A percentile compares a stretch with the other conserved stretches of the same genome.
Conservation (phyloP, 92 coral and sea anemone species). For the Zoanthus gigantus region DNA sequence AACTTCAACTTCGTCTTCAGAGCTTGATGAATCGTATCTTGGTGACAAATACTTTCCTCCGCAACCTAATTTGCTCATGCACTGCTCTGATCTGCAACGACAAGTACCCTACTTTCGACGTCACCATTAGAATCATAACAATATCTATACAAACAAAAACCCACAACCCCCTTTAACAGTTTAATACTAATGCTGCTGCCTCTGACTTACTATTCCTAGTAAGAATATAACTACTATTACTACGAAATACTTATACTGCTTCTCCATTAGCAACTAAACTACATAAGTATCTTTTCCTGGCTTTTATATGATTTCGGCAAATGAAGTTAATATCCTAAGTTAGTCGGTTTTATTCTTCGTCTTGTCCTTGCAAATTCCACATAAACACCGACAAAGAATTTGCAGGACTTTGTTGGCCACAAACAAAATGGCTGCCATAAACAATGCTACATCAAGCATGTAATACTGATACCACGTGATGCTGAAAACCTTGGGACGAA, state of each 20-base stretch:
- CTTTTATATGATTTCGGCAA: background rate
- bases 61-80: too few relatives aligned
- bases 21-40: too few relatives aligned
- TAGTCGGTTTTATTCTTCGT: conserved; percentile 37
- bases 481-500: conserved; percentile 64
- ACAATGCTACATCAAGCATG: conserved; percentile 40
- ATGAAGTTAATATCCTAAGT: background rate
- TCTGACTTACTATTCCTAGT: too few relatives aligned
- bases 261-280: background rate
- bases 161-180: too few relatives aligned
- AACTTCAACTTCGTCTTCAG: too few relatives aligned
- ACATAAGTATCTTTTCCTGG: background rate
- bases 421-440: conserved; percentile 26
- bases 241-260: background rate
- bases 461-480: conserved; percentile 63
- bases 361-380: conserved; percentile 12
- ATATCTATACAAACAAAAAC: too few relatives aligned
- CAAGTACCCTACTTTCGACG: too few relatives aligned
- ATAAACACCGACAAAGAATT: conserved; percentile 15
- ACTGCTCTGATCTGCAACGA: too few relatives aligned
- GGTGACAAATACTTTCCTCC: too few relatives aligned
- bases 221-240: background rate
- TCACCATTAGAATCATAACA: too few relatives aligned
- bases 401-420: conserved; percentile 2
- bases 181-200: too few relatives aligned